Percentiles rank a stretch among this genome's conserved stretches.
Evolutionary conservation across 2,797 vertebrate genomes (phyloP).

Genomic region (Cuniculus paca): DNA sequence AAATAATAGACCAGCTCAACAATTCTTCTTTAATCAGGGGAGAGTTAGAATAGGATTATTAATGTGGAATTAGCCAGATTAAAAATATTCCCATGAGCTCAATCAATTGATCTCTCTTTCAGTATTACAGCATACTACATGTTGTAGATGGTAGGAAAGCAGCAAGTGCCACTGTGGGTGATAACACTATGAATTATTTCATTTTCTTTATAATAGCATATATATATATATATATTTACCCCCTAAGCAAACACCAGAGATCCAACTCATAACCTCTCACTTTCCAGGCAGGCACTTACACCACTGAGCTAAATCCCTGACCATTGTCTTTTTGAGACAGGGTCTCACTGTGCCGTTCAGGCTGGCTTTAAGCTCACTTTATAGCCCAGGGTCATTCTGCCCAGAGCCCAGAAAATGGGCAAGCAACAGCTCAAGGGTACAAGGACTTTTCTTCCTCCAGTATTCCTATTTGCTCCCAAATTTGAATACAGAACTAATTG

Average conservation of each 20-base stretch:
- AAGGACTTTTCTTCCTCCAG: not conserved
- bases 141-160: not conserved
- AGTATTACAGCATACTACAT: not conserved
- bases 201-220: conserved; percentile 45
- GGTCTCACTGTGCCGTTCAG: not conserved
- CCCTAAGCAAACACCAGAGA: too few species aligned
- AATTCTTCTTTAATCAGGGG: not conserved
- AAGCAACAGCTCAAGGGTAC: not conserved
- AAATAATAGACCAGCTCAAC: conserved; percentile 11
- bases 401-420: not conserved
- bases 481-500: not conserved
- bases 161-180: not conserved
- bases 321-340: not conserved
- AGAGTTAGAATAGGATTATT: not conserved
- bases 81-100: not conserved
- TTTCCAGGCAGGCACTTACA: too few species aligned
- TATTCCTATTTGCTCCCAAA: not conserved
- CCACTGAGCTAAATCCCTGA: too few species aligned
- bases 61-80: not conserved
- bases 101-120: not conserved
- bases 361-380: not conserved
- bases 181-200: not conserved
- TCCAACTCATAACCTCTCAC: too few species aligned
- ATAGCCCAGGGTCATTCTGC: not conserved
- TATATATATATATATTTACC: too few species aligned